Evolutionary conservation across 2,113 vertebrate genomes (phyloP).

Genomic region (Urocolius indicus): DNA sequence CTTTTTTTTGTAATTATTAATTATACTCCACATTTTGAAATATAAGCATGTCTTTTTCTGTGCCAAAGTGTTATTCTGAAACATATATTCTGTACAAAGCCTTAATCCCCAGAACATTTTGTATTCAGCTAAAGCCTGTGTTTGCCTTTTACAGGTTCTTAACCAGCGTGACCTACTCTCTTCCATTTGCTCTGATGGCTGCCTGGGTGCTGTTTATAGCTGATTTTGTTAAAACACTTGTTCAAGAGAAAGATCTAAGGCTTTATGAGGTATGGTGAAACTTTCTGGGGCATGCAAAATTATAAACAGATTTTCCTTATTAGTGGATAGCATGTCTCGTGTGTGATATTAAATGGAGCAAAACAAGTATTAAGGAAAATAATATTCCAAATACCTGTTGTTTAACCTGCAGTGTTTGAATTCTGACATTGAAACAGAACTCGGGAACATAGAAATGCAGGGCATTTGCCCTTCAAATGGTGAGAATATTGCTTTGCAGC

Average conservation of each 20-base stretch:
- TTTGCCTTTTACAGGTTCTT: slow-evolving; percentile 87
- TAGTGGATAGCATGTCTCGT: not conserved
- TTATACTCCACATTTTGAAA: slow-evolving; percentile 1
- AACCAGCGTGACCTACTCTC: slow-evolving; percentile 90
- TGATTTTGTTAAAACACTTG: slow-evolving; percentile 95
- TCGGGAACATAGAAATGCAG: not conserved
- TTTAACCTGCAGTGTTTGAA: slow-evolving; percentile 7
- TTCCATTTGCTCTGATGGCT: slow-evolving; percentile 93
- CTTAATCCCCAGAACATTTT: slow-evolving; percentile 3
- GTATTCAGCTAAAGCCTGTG: slow-evolving; percentile 3
- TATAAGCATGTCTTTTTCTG: not conserved
- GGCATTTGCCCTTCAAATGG: not conserved
- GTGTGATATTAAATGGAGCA: not conserved
- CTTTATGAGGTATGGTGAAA: slow-evolving; percentile 89
- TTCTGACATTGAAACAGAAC: not conserved
- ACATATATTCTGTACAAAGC: slow-evolving; percentile 1
- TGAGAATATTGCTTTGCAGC: not conserved
- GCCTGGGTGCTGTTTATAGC: slow-evolving; percentile 96
- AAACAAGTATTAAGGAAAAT: slow-evolving; percentile 26
- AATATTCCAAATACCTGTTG: not conserved
- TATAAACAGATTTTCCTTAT: slow-evolving; percentile 41
- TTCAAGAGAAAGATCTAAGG: slow-evolving; percentile 94
- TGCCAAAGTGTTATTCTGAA: slow-evolving; percentile 21
- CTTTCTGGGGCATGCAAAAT: slow-evolving; percentile 22
- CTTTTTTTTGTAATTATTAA: not conserved